Evolutionary conservation across 2,797 vertebrate species (phyloP), one percentile per base, ranked within the genome.

Genomic region (Megalops cyprinoides): DNA sequence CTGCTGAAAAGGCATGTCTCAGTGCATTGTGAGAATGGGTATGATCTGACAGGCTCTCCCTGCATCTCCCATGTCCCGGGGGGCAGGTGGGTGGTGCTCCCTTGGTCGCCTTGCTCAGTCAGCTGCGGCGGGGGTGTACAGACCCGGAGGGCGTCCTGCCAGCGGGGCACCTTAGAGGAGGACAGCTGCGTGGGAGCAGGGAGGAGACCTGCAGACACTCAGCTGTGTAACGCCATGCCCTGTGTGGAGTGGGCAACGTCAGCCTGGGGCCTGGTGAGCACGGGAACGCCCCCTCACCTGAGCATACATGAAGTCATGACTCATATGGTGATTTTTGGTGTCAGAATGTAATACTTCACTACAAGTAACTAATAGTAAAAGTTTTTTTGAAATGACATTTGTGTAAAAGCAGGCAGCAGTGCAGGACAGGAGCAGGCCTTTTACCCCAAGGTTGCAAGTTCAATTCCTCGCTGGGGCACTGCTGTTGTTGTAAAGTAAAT

Each of bases 111-210:
- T 1, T 99, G 98, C 79, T 95, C 97, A 0, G 93, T 84, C 83
- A 96, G 89, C 84, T 99, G 98, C 0, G 96, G 97, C 2, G 95
- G 96, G 53, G 98, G 97, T 0, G 82, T 94, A 48, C 97, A 97
- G 91, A 94, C 78, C 0, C 96, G 97, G 77, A 90, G 90, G 5
- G 95, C 98, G 65, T 95, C 92, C 0, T 99, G 97, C 87, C 89
- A 95, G 84, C 93, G 90, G n/a, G 85, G 87, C 23, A 90, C 95
- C 0, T 56, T 94, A 82, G 87, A 94, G 0, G 93, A 81, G 1
- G 93, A 92, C 25, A 84, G 92, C 82, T 99, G 98, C 84, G 82
- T 85, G 0, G 90, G 91, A 76, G 83, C 91, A 0, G 93, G 95
- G 79, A 96, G 94, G 89, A 95, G 89, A 78, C 97, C 97, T 0